Evolutionary conservation across 2,797 vertebrate genomes (phyloP), one percentile per base, ranked within the genome.

Genomic region (Synanceia verrucosa): DNA sequence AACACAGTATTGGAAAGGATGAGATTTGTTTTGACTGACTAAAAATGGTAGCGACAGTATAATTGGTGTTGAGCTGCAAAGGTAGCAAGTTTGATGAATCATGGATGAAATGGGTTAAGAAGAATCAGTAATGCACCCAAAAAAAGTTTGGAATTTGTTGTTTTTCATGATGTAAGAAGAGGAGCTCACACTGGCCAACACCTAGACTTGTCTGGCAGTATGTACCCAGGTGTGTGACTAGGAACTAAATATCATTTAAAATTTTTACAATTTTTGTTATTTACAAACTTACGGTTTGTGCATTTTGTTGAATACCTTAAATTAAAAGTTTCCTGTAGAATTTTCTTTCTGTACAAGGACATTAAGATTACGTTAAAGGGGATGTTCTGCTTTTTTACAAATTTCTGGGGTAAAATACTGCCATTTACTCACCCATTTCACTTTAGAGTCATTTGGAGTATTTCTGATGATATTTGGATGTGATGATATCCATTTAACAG

Each of bases 1-100:
- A 58, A 23, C 10, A 1, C 16, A 11, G 21, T 24, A 19, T 16
- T 47, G 66, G 59, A 84, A 63, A 66, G 55, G 12, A 47, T 70
- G 62, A 70, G 64, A 37, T 26, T 16, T 61, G 67, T 78, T 73
- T 73, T 33, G 34, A 65, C 36, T 13, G 65, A 63, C 36, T 47
- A 36, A 51, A 63, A 65, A 50, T 13, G 23, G 24, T 26, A 9
- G 18, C 29, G 50, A 9, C 47, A n/a, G 56, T 13, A n/a, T 29
- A 29, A 39, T 37, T 21, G 28, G 26, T 34, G 50, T 10, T 31
- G 26, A 46, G 18, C 6, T 37, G 14, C 16, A 31, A 24, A 26
- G 6, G 31, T 33, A 43, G 47, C 4, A 29, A 28, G 56, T 72
- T 76, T 48, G 53, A 58, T 57, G 41, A 70, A 63, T 58, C 46